Base-by-base conservation (phyloP, 2,888 invertebrate genomes). In the Drosophila mimica region DNA sequence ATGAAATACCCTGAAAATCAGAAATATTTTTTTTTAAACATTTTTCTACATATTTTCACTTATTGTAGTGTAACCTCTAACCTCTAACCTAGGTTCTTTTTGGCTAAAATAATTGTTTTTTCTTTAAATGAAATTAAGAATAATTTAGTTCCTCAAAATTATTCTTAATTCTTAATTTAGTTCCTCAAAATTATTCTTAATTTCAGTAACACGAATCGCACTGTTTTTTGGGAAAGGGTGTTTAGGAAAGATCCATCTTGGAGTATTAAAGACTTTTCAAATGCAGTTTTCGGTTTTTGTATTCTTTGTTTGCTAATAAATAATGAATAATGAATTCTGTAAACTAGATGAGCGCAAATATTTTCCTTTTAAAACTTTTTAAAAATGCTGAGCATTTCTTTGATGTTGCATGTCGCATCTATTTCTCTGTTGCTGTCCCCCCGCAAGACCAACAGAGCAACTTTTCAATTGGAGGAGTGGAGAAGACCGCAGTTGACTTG, bases 321-420 rank as follows among this genome's bases (percentile, higher is more conserved):
- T 40, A 60, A 60, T 40, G 17, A 68, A 69, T 58, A 60, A 60
- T 40, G 17, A 68, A 69, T 58, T 65, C 43, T 65, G 49, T 63
- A 53, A 34, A 49, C 66, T 36, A 54, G 13, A 57, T 33, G 20
- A 15, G 20, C 0, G 38, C 54, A 81, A 77, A 80, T 68, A 68
- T 66, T 71, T 46, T 25, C 2, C 2, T 46, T 63, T 71, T 49
- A 64, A 25, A 46, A 20, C 25, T 8, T 70, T 56, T 25, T 40
- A 61, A 67, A 72, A 75, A 83, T 82, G 68, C 65, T n/a, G 30
- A 48, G 81, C 61, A 82, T 85, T 81, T 64, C 78, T 85, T 83
- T 83, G 83, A 83, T 78, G 83, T 82, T 76, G 79, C 71, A 85
- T 78, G 81, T 83, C 79, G 81, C 81, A 66, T 60, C 69, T 36